These are phyloP conservation scores for Xylocopa sonorina DNA, from an alignment of 1,140 invertebrate species.

Conservation along the genomic window DNA sequence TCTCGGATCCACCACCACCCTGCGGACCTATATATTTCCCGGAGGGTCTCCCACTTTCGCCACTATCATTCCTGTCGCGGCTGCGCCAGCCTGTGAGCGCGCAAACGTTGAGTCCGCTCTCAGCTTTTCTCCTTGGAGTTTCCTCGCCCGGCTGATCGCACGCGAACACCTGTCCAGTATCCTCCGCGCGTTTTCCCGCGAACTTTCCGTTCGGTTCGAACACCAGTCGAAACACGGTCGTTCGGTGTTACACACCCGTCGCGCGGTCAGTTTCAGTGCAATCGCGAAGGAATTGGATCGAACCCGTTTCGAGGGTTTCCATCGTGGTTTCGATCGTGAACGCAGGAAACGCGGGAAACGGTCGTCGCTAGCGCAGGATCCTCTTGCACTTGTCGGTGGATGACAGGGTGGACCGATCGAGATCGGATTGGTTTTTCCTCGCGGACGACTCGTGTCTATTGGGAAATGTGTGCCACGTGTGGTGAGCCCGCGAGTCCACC, in stretches of 20 bases:
- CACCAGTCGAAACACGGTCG: not conserved
- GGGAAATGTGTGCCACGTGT: constrained; percentile 64
- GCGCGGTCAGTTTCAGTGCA: not conserved
- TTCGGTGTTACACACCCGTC: not conserved
- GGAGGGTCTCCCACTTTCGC: constrained; percentile 69
- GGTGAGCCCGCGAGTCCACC: constrained; percentile 46
- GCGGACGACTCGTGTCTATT: not conserved
- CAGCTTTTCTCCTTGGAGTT: constrained; percentile 42
- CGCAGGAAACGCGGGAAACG: not conserved
- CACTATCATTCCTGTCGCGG: constrained; percentile 69
- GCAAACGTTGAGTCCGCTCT: constrained; percentile 48
- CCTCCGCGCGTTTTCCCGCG: not conserved
- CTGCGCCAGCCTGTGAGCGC: constrained; percentile 58
- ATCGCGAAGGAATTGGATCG: not conserved
- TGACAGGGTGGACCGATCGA: not conserved
- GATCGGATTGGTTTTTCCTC: not conserved
- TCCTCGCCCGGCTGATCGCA: constrained; percentile 26
- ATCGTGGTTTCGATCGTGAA: not conserved
- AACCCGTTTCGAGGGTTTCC: not conserved
- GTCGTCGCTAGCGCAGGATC: not conserved
- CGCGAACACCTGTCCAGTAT: constrained; percentile 4
- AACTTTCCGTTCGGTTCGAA: not conserved
- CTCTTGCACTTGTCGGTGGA: not conserved
- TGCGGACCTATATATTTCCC: constrained; percentile 66
- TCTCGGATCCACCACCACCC: constrained; percentile 49